A percentile compares a stretch with the other conserved stretches of the same genome.
Evolutionary conservation across 2,888 invertebrate species (phyloP).

Genomic region (Fissipunctia ypsillon): DNA sequence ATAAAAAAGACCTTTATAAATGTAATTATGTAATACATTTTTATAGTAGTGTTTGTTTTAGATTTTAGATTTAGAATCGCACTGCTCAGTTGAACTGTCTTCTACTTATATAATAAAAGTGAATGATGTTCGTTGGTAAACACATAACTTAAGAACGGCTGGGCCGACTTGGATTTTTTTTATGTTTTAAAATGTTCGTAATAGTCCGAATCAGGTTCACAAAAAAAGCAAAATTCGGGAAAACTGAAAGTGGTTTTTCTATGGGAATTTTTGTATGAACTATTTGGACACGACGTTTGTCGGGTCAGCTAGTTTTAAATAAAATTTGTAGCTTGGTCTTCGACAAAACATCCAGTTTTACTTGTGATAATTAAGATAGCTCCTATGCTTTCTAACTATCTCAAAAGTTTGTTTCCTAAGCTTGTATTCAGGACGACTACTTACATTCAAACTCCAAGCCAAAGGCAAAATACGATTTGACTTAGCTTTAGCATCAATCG

Average conservation of each 20-base stretch:
- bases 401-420: conserved; percentile 7
- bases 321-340: conserved; percentile 21
- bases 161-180: no score
- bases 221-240: no score
- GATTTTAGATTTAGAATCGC: conserved; percentile 39
- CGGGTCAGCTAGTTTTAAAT: not conserved
- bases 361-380: conserved; percentile 38
- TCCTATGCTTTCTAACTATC: conserved; percentile 14
- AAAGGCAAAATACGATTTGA: not conserved
- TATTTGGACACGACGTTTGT: no score
- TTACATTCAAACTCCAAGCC: conserved; percentile 3
- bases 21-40: conserved; percentile 33
- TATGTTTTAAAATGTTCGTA: no score
- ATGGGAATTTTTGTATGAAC: no score
- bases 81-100: conserved; percentile 40
- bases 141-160: no score
- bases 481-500: not conserved
- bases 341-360: not conserved
- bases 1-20: conserved; percentile 46
- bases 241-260: no score
- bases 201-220: no score
- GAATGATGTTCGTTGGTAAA: no score
- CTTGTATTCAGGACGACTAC: not conserved
- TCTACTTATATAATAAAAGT: not conserved
- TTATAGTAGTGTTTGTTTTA: conserved; percentile 22